Conservation (phyloP, 1,140 invertebrate species). For the Danaus melanippus region DNA sequence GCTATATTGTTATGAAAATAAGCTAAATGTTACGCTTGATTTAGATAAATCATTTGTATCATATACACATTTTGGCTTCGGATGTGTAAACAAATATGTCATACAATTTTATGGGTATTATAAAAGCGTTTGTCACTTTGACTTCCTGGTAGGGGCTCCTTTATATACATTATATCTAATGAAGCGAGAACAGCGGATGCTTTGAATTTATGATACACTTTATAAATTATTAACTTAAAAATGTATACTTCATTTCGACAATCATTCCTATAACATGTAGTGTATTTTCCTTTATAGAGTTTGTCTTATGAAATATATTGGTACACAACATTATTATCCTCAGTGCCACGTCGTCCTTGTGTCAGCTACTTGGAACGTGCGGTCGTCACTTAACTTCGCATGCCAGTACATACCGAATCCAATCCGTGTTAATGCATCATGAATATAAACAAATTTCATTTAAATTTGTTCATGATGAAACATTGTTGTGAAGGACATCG, state of each 20-base stretch:
- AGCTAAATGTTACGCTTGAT: constrained; percentile 19
- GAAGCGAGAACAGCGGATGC: too few species aligned
- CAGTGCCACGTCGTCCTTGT: constrained; percentile 32
- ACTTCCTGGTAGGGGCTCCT: not conserved
- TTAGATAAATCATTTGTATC: constrained; percentile 18
- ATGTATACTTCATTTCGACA: too few species aligned
- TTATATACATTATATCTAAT: too few species aligned
- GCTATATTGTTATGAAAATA: constrained; percentile 25
- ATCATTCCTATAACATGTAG: too few species aligned
- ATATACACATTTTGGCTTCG: constrained; percentile 18
- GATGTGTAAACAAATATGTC: constrained; percentile 24
- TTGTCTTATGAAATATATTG: not conserved
- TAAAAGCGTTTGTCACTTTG: not conserved
- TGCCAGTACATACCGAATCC: constrained; percentile 28
- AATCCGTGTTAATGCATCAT: constrained; percentile 39
- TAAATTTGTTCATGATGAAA: constrained; percentile 44
- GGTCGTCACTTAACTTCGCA: constrained; percentile 37
- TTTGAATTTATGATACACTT: too few species aligned
- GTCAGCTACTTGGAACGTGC: constrained; percentile 36
- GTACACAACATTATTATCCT: constrained; percentile 12
- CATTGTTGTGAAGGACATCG: constrained; percentile 26
- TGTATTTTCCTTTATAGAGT: too few species aligned
- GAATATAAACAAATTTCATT: constrained; percentile 63
- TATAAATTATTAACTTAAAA: too few species aligned
- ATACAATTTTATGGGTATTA: constrained; percentile 7